Evolutionary conservation across 1,140 invertebrate genomes (phyloP).

Genomic region (Micrasema minimum): DNA sequence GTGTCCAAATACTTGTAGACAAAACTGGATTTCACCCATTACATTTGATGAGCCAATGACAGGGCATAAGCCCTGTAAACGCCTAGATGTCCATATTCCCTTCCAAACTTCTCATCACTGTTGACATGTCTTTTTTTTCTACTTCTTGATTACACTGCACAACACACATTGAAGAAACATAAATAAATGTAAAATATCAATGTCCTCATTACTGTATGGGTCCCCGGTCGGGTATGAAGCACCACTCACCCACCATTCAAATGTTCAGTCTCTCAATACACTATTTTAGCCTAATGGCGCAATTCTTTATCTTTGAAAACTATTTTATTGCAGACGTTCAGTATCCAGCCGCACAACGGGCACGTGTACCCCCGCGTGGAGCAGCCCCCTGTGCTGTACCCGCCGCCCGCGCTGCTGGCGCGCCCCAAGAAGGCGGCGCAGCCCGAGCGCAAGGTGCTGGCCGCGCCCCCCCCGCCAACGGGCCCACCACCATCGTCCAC

Average conservation of each 20-base stretch:
- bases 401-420: background rate
- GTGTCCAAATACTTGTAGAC: too few species aligned
- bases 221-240: conserved; percentile 8
- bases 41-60: too few species aligned
- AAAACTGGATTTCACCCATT: too few species aligned
- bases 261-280: conserved; percentile 27
- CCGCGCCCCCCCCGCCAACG: conserved; percentile 50
- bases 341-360: conserved; percentile 33
- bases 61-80: too few species aligned
- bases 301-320: too few species aligned
- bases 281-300: too few species aligned
- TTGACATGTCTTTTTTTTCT: too few species aligned
- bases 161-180: conserved; percentile 43
- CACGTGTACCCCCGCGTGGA: conserved; percentile 7
- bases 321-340: conserved; percentile 13
- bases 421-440: conserved; percentile 23
- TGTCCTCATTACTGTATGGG: conserved; percentile 39
- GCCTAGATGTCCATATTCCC: too few species aligned
- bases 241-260: conserved; percentile 34
- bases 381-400: too few species aligned
- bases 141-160: conserved; percentile 43
- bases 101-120: too few species aligned
- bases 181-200: conserved; percentile 42
- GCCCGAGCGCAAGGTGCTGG: conserved; percentile 56
- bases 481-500: conserved; percentile 57